A percentile compares a stretch with the other conserved stretches of the same genome.
phyloP scores from a whole-genome alignment of 2,797 vertebrate genomes.

The Alosa sapidissima region DNA sequence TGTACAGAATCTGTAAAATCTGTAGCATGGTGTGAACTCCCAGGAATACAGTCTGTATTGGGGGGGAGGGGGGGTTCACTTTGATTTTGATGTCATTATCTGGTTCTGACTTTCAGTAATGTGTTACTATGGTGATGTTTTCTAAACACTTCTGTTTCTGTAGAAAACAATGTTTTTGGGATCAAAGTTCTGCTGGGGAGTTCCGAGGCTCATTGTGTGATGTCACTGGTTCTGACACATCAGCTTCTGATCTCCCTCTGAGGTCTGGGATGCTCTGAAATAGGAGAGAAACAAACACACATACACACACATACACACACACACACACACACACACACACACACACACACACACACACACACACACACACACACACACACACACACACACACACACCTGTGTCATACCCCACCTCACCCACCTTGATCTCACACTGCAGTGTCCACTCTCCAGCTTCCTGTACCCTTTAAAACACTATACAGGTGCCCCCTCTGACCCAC shows the following conservation, averaged over 20 bases:
- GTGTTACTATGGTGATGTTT: conserved; percentile 20
- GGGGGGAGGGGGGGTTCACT: not conserved
- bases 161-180: not conserved
- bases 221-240: conserved; percentile 10
- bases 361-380: not conserved
- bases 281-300: not conserved
- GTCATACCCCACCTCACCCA: not conserved
- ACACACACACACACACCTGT: not conserved
- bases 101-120: conserved; percentile 11
- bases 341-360: not conserved
- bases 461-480: not conserved
- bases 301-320: not conserved
- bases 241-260: not conserved
- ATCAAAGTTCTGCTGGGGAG: not conserved
- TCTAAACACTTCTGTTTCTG: not conserved
- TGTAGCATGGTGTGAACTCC: conserved; percentile 1
- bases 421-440: not conserved
- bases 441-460: not conserved
- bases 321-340: not conserved
- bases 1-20: conserved; percentile 21
- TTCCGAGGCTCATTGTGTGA: not conserved
- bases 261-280: not conserved
- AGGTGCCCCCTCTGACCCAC: not conserved
- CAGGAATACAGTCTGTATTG: not conserved
- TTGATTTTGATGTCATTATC: conserved; percentile 9